Percentiles rank a stretch among this genome's conserved stretches.
Conservation (phyloP, 2,888 invertebrate genomes). For the Drosophila putrida region DNA sequence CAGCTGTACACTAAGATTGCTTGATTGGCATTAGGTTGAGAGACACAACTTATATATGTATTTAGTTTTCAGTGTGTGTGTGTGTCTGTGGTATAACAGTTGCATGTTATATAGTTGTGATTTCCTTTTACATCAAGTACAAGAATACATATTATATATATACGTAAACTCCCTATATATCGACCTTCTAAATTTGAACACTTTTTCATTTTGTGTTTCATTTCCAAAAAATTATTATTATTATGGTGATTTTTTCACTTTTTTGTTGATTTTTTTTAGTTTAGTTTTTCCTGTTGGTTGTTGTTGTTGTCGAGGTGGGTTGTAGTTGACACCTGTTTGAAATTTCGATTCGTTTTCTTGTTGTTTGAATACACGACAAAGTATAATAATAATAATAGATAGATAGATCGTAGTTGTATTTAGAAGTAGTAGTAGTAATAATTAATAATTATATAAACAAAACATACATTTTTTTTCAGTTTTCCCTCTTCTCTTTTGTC, state of each 20-base stretch:
- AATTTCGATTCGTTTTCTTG: conserved; percentile 18
- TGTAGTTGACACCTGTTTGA: conserved; percentile 26
- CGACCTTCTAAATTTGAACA: conserved; percentile 34
- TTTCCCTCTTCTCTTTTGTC: conserved; percentile 7
- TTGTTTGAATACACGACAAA: conserved; percentile 28
- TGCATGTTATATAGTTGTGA: not conserved
- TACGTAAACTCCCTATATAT: conserved; percentile 21
- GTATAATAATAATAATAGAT: conserved; percentile 15
- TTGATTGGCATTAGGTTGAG: conserved; percentile 46
- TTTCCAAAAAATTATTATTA: conserved; percentile 18
- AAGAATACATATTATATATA: conserved; percentile 29
- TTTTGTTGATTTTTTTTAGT: conserved; percentile 18
- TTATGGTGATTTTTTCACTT: conserved; percentile 14
- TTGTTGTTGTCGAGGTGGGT: conserved; percentile 30
- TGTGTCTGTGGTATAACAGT: not conserved
- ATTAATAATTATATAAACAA: conserved; percentile 24
- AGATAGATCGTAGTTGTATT: conserved; percentile 9
- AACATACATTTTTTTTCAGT: conserved; percentile 21
- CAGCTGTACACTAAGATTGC: conserved; percentile 54
- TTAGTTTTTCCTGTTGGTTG: conserved; percentile 9
- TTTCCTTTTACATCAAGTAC: conserved; percentile 20
- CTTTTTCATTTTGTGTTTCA: conserved; percentile 10
- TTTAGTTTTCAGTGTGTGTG: conserved; percentile 14
- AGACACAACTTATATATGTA: conserved; percentile 43
- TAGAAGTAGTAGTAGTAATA: conserved; percentile 14